These are phyloP conservation scores for Caenorhabditis sp. DNA, from an alignment of 2,888 invertebrate species.

Conservation along the genomic window DNA sequence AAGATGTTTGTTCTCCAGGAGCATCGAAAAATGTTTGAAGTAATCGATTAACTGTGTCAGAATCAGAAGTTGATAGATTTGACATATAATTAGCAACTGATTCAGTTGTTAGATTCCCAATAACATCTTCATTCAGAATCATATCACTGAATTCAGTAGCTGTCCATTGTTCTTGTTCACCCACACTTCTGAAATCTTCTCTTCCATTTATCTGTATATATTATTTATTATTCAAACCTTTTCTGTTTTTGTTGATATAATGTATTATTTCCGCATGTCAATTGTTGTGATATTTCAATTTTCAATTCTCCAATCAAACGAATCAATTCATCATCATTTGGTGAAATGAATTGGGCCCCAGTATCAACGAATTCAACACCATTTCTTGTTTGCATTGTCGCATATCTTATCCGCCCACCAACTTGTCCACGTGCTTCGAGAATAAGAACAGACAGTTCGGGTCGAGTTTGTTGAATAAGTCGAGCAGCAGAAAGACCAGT, in stretches of 20 bases:
- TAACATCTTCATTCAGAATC: conserved; percentile 7
- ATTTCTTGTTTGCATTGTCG: conserved; percentile 49
- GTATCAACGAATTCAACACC: conserved; percentile 50
- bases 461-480: conserved; percentile 46
- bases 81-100: conserved; percentile 26
- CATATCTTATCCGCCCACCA: conserved; percentile 50
- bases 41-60: conserved; percentile 44
- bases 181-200: too few species aligned
- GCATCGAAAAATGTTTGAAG: conserved; percentile 57
- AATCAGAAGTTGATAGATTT: conserved; percentile 15
- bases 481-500: conserved; percentile 71
- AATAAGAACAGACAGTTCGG: conserved; percentile 37
- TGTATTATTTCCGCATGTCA: conserved; percentile 42
- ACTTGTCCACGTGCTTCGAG: conserved; percentile 49
- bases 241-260: conserved; percentile 34
- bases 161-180: conserved; percentile 24
- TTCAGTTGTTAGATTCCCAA: conserved; percentile 19
- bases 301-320: conserved; percentile 38
- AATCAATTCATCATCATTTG: conserved; percentile 41
- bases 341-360: conserved; percentile 54
- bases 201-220: neutral
- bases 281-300: conserved; percentile 27
- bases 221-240: conserved; percentile 5
- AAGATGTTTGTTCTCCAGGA: conserved; percentile 48
- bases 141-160: conserved; percentile 16